A percentile compares a stretch with the other conserved stretches of the same genome.
These are phyloP conservation scores for Podilymbus podiceps DNA, from an alignment of 2,113 vertebrate genomes.

Conservation along the genomic window DNA sequence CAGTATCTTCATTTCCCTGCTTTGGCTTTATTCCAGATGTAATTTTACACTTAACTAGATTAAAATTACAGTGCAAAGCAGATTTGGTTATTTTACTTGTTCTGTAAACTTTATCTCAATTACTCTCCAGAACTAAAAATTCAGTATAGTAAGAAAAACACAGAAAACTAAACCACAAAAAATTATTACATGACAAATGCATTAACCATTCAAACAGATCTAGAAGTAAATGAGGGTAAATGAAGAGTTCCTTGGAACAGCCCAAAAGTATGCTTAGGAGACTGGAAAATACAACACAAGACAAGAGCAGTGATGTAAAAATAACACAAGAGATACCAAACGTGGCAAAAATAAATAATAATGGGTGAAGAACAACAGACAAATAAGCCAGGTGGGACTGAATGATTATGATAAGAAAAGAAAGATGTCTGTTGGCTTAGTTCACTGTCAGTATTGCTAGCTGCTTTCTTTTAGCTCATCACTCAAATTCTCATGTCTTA, in stretches of 20 bases:
- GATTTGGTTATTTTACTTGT: not conserved
- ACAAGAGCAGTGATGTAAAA: not conserved
- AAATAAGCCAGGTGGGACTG: not conserved
- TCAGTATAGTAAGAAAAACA: not conserved
- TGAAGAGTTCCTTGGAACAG: not conserved
- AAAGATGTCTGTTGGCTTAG: not conserved
- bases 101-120: not conserved
- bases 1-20: not conserved
- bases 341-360: not conserved
- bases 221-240: not conserved
- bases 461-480: not conserved
- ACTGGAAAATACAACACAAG: not conserved
- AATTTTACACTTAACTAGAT: conserved; percentile 47
- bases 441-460: not conserved
- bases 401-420: not conserved
- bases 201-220: not conserved
- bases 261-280: not conserved
- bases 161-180: not conserved
- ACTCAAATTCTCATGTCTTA: not conserved
- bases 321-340: not conserved
- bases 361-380: not conserved
- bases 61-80: conserved; percentile 37
- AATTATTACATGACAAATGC: not conserved
- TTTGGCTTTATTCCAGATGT: conserved; percentile 3
- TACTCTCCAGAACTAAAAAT: not conserved